These are phyloP conservation scores for Micromussa lordhowensis DNA, from an alignment of 92 coral and sea anemone genomes.

Conservation along the genomic window DNA sequence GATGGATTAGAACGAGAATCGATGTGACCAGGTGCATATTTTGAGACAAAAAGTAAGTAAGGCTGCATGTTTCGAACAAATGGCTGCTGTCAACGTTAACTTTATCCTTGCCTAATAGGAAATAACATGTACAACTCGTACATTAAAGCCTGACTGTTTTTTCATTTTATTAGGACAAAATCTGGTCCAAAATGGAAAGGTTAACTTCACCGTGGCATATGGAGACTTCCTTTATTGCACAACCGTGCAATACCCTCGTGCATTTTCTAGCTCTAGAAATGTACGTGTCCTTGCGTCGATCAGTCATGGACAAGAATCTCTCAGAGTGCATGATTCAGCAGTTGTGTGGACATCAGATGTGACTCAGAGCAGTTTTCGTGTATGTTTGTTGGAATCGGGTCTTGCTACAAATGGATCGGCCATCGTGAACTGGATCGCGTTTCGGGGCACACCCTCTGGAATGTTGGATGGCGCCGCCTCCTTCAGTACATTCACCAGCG, in stretches of 20 bases:
- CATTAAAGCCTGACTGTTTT: not conserved
- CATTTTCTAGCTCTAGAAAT: conserved; percentile 30
- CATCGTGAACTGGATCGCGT: conserved; percentile 63
- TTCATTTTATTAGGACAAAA: conserved; percentile 24
- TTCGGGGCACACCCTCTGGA: conserved; percentile 60
- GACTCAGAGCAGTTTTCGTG: conserved; percentile 46
- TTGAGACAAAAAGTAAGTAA: too few species aligned
- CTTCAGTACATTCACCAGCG: conserved; percentile 59
- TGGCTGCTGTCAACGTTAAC: not conserved
- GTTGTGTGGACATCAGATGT: conserved; percentile 57
- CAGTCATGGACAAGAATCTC: conserved; percentile 26
- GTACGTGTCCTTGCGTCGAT: conserved; percentile 57
- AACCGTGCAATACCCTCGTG: conserved; percentile 34
- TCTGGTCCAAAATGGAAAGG: conserved; percentile 52
- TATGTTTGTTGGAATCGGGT: conserved; percentile 60
- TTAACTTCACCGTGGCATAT: conserved; percentile 31
- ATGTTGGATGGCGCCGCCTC: conserved; percentile 50
- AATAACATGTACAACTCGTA: not conserved
- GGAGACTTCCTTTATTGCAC: conserved; percentile 32
- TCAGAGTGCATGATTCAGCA: conserved; percentile 52
- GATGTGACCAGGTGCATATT: not conserved
- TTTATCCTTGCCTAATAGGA: not conserved
- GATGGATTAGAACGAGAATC: not conserved
- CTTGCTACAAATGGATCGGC: conserved; percentile 52
- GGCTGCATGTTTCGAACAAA: too few species aligned